phyloP scores from a whole-genome alignment of 1,140 invertebrate genomes.

The Panonychus citri region DNA sequence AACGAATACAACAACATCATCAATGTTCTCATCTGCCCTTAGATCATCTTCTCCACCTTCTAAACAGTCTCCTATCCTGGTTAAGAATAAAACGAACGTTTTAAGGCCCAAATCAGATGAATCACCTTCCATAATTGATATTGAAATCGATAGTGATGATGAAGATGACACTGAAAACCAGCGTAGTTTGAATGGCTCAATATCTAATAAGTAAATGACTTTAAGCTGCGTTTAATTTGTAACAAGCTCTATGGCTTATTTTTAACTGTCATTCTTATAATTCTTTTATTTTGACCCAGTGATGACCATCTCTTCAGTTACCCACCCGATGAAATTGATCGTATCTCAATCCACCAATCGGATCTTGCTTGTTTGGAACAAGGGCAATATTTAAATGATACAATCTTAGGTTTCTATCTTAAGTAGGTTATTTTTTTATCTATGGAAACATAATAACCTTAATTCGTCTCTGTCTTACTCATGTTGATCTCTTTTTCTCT shows the following conservation, averaged over 20 bases:
- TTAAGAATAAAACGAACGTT: no score
- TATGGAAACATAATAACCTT: no score
- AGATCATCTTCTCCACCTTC: no score
- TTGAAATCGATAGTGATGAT: background rate
- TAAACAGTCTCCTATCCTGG: no score
- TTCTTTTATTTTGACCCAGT: background rate
- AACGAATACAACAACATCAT: no score
- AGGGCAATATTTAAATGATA: constrained; percentile 88
- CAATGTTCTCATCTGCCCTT: no score
- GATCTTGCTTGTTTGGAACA: constrained; percentile 70
- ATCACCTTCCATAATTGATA: background rate
- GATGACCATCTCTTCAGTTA: background rate
- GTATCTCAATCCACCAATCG: constrained; percentile 67
- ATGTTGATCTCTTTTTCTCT: constrained; percentile 31
- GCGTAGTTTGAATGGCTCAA: background rate
- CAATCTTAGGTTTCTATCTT: constrained; percentile 91
- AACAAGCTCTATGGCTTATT: background rate
- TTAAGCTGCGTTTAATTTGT: no score
- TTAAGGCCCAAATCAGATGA: background rate
- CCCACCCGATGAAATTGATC: constrained; percentile 24
- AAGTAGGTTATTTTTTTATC: constrained; percentile 30
- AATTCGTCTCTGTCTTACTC: constrained; percentile 17
- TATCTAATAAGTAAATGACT: background rate
- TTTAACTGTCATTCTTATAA: background rate
- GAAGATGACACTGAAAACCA: background rate